Conservation (phyloP, 2,113 vertebrate species). For the Gulo gulo region DNA sequence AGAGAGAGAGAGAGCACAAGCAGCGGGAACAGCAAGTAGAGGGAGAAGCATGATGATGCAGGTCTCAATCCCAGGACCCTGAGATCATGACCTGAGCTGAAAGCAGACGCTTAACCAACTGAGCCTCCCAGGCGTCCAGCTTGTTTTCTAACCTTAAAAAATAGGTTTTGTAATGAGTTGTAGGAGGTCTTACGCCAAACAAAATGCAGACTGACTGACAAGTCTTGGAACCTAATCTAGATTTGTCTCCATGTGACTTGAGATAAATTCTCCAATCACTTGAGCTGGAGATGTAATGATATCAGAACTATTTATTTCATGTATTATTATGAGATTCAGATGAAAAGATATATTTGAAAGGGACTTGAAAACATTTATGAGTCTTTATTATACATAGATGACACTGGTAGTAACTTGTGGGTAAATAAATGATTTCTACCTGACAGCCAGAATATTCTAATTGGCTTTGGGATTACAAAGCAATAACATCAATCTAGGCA, state of each 20-base stretch:
- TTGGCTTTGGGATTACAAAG: neutral
- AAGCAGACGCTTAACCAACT: too few relatives aligned
- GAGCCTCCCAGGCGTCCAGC: too few relatives aligned
- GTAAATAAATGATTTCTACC: neutral
- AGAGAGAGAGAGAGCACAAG: too few relatives aligned
- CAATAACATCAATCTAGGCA: neutral
- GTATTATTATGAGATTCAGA: neutral
- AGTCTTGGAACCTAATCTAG: neutral
- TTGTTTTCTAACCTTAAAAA: neutral
- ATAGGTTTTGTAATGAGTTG: neutral
- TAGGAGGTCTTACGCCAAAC: neutral
- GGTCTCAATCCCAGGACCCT: too few relatives aligned
- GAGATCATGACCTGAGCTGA: too few relatives aligned
- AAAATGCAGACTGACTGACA: neutral
- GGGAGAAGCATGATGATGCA: too few relatives aligned
- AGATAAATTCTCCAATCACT: neutral
- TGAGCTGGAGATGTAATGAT: neutral
- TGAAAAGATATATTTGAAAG: neutral
- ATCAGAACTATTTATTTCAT: neutral
- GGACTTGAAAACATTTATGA: neutral
- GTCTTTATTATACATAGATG: neutral
- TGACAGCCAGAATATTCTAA: neutral
- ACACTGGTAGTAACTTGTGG: neutral
- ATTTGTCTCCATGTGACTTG: neutral
- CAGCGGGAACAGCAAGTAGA: too few relatives aligned